Percentiles rank a stretch among this genome's conserved stretches.
Evolutionary conservation across 2,797 vertebrate genomes (phyloP).

Genomic region (Melanogrammus aeglefinus): DNA sequence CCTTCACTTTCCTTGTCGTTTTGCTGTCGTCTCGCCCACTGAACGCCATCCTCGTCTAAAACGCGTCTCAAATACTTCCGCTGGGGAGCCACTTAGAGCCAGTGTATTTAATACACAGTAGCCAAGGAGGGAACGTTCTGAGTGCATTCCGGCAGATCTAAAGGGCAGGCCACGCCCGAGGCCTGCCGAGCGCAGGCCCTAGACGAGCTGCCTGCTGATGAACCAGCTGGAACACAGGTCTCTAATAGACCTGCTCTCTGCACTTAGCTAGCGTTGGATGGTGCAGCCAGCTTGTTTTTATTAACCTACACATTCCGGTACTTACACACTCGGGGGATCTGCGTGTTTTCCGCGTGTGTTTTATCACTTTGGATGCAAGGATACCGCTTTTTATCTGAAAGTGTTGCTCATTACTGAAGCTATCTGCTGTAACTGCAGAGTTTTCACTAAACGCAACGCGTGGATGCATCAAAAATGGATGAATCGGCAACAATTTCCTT

Average conservation of each 20-base stretch:
- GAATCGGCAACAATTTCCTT: not conserved
- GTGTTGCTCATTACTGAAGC: not conserved
- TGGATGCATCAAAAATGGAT: not conserved
- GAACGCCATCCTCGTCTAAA: not conserved
- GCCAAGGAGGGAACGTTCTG: constrained; percentile 22
- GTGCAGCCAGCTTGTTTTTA: constrained; percentile 39
- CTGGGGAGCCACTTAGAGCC: constrained; percentile 11
- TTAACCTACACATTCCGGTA: constrained; percentile 30
- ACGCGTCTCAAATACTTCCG: not conserved
- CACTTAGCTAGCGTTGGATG: not conserved
- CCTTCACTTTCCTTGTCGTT: not conserved
- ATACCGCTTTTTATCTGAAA: not conserved
- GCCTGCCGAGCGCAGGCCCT: constrained; percentile 23
- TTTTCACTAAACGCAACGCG: not conserved
- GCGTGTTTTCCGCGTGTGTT: not conserved
- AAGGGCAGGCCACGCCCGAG: constrained; percentile 14
- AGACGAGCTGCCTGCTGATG: constrained; percentile 22
- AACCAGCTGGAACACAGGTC: constrained; percentile 43
- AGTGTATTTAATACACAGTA: not conserved
- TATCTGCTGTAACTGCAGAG: not conserved
- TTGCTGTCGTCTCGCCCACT: not conserved
- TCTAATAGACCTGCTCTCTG: constrained; percentile 25
- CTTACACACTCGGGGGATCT: not conserved
- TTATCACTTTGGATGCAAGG: not conserved
- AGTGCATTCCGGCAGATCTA: constrained; percentile 17